Base-by-base conservation (phyloP, 2,888 invertebrate genomes). In the Conops quadrifasciatus region DNA sequence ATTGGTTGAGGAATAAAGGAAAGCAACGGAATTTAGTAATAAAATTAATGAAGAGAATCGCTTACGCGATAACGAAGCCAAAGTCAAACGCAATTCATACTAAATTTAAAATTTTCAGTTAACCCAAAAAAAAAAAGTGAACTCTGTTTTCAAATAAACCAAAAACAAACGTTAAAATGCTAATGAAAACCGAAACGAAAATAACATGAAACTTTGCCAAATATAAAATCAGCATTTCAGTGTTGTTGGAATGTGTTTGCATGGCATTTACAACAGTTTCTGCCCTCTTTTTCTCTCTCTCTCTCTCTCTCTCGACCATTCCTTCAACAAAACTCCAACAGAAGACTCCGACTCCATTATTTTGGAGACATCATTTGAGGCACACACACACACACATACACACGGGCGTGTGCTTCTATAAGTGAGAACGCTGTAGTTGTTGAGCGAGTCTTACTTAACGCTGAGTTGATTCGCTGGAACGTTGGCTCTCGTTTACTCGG, bases 151-250 rank as follows among this genome's bases (percentile, higher is more conserved):
- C 36, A 36, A 7, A 36, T 36, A 36, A 36, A 36, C 4, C n/a
- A 36, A 9, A 36, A 7, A 9, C 36, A 9, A 36, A 36, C 9
- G 36, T 36, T 36, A 7, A 36, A 36, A 36, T 9, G 9, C 5
- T 36, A 36, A 36, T 36, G 36, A 26, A 58, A n/a, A 16, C 58
- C 51, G 53, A 66, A 58, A 36, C 65, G 65, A 58, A 26, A 58
- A 45, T 43, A 67, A 56, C 66, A 56, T 4, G 58, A 67, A 26
- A 45, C 56, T 58, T 56, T 43, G 63, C 63, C 63, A 63, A 63
- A 26, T 63, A 16, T 15, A 21, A 47, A 47, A 19, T 36, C 36
- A 36, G 36, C 36, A 36, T 36, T 36, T 9, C 9, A 4, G 36
- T 36, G 36, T 9, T 36, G 4, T 45, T 26, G 21, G 21, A 24